A percentile compares a stretch with the other conserved stretches of the same genome.
Conservation (phyloP, 2,797 vertebrate genomes). For the Labeo calbasu region DNA sequence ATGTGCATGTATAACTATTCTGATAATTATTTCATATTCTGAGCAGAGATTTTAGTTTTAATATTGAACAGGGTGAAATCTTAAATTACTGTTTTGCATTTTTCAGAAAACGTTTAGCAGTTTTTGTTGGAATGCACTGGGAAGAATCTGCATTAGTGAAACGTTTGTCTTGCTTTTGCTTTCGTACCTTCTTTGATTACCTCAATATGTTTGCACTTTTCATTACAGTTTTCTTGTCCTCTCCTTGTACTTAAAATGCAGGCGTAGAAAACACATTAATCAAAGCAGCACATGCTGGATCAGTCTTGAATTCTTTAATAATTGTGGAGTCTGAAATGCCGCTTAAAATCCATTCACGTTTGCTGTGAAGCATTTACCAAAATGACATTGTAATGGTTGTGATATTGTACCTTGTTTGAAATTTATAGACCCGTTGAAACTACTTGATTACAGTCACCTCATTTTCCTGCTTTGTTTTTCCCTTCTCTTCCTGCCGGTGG, state of each 20-base stretch:
- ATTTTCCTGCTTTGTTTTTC: background rate
- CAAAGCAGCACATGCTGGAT: constrained; percentile 73
- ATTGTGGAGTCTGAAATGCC: constrained; percentile 19
- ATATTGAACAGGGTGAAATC: background rate
- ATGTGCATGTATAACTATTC: constrained; percentile 2
- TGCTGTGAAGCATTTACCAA: constrained; percentile 20
- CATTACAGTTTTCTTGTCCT: constrained; percentile 27
- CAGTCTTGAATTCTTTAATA: constrained; percentile 28
- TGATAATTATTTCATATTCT: constrained; percentile 9
- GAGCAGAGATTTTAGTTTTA: background rate
- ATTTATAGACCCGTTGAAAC: constrained; percentile 19
- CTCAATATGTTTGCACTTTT: constrained; percentile 35
- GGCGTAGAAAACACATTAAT: constrained; percentile 72
- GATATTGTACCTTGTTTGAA: constrained; percentile 19
- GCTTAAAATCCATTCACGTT: constrained; percentile 9
- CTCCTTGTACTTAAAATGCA: constrained; percentile 31
- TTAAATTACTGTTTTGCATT: background rate
- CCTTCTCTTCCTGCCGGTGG: background rate
- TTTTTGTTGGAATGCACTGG: background rate
- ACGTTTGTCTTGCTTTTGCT: constrained; percentile 28
- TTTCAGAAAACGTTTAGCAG: constrained; percentile 2
- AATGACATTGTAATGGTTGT: constrained; percentile 31
- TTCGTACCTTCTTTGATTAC: constrained; percentile 30
- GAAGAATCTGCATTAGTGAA: constrained; percentile 14
- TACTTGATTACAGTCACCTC: background rate